Conservation (phyloP, 2,797 vertebrate genomes). For the Rhincodon typus region DNA sequence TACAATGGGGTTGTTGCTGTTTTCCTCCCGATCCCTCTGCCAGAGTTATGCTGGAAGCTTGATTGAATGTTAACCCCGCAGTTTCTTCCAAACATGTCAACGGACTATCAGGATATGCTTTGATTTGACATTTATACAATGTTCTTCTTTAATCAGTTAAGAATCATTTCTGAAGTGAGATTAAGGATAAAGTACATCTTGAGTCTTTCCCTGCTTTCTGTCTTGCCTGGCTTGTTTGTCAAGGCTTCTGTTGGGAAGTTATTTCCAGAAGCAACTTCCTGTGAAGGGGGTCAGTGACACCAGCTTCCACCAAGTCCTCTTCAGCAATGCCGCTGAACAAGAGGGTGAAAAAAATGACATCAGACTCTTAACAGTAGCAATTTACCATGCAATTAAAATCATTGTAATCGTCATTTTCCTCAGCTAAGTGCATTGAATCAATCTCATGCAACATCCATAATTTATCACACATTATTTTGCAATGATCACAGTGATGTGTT, state of each 20-base stretch:
- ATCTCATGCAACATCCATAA: neutral
- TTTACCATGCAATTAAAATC: neutral
- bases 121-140: neutral
- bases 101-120: neutral
- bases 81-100: neutral
- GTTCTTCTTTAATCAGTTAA: neutral
- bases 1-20: neutral
- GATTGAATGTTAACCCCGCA: neutral
- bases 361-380: neutral
- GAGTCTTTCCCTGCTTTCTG: too few species aligned
- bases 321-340: neutral
- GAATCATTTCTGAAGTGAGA: neutral
- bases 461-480: neutral
- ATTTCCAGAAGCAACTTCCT: constrained; percentile 14
- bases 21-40: neutral
- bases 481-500: neutral
- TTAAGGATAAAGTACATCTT: neutral
- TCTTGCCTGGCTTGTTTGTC: neutral
- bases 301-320: constrained; percentile 21
- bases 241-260: neutral
- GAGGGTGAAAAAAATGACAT: neutral
- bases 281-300: neutral
- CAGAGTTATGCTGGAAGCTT: neutral
- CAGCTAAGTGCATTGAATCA: neutral
- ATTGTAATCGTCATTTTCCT: neutral